These are phyloP conservation scores for Sprattus sprattus DNA, from an alignment of 2,113 vertebrate genomes.

Conservation along the genomic window DNA sequence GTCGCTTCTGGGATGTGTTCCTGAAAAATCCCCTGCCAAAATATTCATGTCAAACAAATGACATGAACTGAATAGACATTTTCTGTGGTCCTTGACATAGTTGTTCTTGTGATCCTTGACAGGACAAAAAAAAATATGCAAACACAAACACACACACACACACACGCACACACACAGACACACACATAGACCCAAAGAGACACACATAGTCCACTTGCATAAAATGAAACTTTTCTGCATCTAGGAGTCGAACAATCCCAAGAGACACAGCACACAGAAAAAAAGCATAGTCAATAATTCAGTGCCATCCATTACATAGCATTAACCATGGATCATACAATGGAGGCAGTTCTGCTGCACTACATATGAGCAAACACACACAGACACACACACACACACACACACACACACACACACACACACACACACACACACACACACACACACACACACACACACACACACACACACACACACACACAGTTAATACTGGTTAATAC, in stretches of 20 bases:
- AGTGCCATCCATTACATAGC: constrained; percentile 71
- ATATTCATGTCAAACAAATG: no score
- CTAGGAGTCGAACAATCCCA: not conserved
- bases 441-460: not conserved
- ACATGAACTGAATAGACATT: no score
- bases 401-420: not conserved
- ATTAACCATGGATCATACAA: constrained; percentile 70
- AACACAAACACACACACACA: constrained; percentile 26
- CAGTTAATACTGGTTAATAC: no score
- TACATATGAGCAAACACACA: not conserved
- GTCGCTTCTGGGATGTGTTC: not conserved
- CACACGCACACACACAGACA: constrained; percentile 23
- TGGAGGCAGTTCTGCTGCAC: constrained; percentile 20
- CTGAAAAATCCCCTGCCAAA: constrained; percentile 15
- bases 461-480: no score
- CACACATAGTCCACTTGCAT: not conserved
- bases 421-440: not conserved
- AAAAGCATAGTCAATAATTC: constrained; percentile 71
- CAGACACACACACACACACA: not conserved
- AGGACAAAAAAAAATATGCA: not conserved
- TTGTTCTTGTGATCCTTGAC: not conserved
- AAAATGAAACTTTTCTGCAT: no score
- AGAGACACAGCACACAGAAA: constrained; percentile 54
- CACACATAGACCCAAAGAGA: constrained; percentile 1
- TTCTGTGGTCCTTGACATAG: not conserved